These are phyloP conservation scores for Maccullochella peelii DNA, from an alignment of 2,113 vertebrate genomes.

Conservation along the genomic window DNA sequence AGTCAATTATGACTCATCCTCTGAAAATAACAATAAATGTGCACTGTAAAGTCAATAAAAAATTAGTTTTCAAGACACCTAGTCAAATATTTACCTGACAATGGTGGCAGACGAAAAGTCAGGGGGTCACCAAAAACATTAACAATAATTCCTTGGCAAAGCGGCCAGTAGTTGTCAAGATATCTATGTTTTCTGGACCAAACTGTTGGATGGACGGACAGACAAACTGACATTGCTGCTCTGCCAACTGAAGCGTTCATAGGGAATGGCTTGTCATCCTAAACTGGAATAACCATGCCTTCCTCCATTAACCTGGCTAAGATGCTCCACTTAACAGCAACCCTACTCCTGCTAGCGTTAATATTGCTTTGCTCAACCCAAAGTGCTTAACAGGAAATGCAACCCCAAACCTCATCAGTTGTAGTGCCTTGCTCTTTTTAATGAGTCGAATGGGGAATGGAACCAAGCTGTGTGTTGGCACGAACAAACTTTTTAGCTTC, in stretches of 20 bases:
- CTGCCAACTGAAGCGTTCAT: not conserved
- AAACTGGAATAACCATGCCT: not conserved
- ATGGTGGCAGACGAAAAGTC: not conserved
- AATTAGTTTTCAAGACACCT: not conserved
- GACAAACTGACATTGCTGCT: too few relatives aligned
- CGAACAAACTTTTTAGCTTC: conserved; percentile 36
- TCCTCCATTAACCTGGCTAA: not conserved
- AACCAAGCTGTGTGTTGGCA: conserved; percentile 34
- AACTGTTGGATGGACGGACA: not conserved
- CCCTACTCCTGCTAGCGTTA: not conserved
- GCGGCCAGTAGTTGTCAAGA: not conserved
- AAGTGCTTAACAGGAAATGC: conserved; percentile 12
- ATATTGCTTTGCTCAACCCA: conserved; percentile 1
- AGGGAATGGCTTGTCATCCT: too few relatives aligned
- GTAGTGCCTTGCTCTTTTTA: conserved; percentile 12
- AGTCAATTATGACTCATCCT: not conserved
- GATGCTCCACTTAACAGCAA: not conserved
- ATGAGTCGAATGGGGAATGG: conserved; percentile 37
- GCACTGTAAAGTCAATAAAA: not conserved
- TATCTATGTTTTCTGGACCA: not conserved
- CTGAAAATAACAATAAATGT: not conserved
- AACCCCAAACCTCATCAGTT: conserved; percentile 15
- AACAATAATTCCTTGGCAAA: not conserved
- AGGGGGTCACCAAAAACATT: not conserved
- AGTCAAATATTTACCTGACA: too few relatives aligned